Evolutionary conservation across 2,113 vertebrate genomes (phyloP), one percentile per base, ranked within the genome.

Genomic region (Rhodinocichla rosea): DNA sequence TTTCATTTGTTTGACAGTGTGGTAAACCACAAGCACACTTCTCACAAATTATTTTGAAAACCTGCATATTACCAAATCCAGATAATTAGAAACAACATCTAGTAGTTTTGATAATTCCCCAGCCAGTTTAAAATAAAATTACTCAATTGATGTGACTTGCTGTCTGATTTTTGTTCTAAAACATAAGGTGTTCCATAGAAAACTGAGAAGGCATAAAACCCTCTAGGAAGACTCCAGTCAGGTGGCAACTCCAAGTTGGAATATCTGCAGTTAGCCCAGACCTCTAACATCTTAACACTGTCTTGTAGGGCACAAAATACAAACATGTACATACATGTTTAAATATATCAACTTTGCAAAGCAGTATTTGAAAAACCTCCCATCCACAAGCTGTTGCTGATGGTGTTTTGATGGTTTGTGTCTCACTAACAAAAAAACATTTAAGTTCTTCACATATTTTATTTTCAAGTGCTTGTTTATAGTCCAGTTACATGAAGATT

Each of bases 1-100:
- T 53, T 85, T 83, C 11, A 62, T 80, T 77, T 69, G 45, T 92
- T 94, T 94, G 71, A 92, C 82, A 90, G 30, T 22, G 32, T 27
- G 39, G 71, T 6, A 26, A 94, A 86, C 78, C 76, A 83, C 85
- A 83, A 57, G 49, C n/a, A 65, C 0, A 1, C 30, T 88, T 80
- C 80, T 62, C 56, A 33, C 35, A 90, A 92, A 69, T 80, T 65
- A 92, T 59, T 90, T 95, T 88, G 71, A 80, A 90, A 94, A 86
- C 37, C 35, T 67, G 55, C 32, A 13, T 42, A 62, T 88, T 74
- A 86, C 42, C 30, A 85, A 83, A 83, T 88, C 37, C 10, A 73
- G 71, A 42, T 74, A 88, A 93, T 83, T 70, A 83, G 55, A 96
- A 92, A 42, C 70, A 93, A 68, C 79, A 71, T 52, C 60, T 21